Base-by-base conservation (phyloP, 2,888 invertebrate genomes). In the Phyllotreta striolata region DNA sequence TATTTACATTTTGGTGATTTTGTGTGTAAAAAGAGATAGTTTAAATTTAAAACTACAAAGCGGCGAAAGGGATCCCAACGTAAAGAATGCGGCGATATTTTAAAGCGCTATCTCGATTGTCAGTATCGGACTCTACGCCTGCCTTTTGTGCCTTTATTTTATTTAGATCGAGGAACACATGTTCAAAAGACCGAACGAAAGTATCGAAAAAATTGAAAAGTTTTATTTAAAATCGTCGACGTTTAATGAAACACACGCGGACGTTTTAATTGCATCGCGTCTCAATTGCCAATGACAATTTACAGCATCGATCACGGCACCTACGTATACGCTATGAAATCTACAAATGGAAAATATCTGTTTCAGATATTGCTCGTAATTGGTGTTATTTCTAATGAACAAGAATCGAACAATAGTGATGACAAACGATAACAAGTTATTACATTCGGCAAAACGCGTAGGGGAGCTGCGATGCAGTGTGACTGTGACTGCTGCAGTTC, bases 41-140 rank as follows among this genome's bases (percentile, higher is more conserved):
- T 76, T 73, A 74, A 75, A 74, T 74, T 75, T 73, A 73, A 75
- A 75, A 73, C 55, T 73, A 72, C 71, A 72, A 72, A 70, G 72
- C 72, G 63, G 71, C 54, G 14, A 46, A 64, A 52, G 72, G 74
- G 74, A 73, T 74, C 73, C 70, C 72, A 71, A 71, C 72, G 74
- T 70, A 74, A 75, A 74, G 77, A 78, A 77, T 77, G 74, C 72
- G 75, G 75, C 79, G 74, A 80, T 79, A 80, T 80, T 80, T 80
- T 78, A 79, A 77, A 78, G 74, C 73, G 78, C 76, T 80, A 80
- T 80, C 80, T 72, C 75, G 74, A 76, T 73, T 75, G 73, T 73
- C 73, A 74, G 72, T 76, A 74, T 74, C 72, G 71, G 38, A 38
- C 52, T 52, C 34, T 47, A 8, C 14, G 51, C 10, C 37, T 10